Conservation (phyloP, 2,113 vertebrate species). For the Anthoscopus minutus region DNA sequence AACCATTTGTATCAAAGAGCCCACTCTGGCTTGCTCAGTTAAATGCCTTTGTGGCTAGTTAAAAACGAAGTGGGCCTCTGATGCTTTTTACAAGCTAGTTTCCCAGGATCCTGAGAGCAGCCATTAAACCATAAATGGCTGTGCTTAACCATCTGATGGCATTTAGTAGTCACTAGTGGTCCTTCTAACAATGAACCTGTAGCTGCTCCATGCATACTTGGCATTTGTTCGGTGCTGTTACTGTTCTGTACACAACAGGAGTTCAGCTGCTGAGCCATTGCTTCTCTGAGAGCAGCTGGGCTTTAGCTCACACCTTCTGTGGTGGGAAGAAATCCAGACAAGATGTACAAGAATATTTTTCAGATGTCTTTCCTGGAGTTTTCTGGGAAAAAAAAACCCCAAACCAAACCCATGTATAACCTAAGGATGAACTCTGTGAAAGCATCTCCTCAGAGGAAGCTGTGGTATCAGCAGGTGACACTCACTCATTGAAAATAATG, state of each 20-base stretch:
- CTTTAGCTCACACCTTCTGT: background rate
- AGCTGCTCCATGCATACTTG: background rate
- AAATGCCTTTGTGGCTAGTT: background rate
- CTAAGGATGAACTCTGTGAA: background rate
- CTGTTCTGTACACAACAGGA: background rate
- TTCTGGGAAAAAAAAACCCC: background rate
- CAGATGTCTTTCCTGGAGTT: background rate
- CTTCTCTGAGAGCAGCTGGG: background rate
- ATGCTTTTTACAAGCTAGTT: constrained; percentile 13
- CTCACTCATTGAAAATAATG: background rate
- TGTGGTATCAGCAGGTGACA: constrained; percentile 9
- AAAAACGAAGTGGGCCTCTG: background rate
- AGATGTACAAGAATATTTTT: background rate
- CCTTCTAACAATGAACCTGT: background rate
- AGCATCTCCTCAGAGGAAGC: background rate
- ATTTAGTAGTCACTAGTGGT: constrained; percentile 49
- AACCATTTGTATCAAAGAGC: background rate
- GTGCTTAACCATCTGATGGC: constrained; percentile 10
- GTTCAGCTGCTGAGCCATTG: background rate
- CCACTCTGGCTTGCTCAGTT: background rate
- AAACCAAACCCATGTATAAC: background rate
- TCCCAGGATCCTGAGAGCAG: constrained; percentile 22
- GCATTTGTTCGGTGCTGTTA: background rate
- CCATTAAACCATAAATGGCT: background rate
- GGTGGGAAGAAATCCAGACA: background rate